Evolutionary conservation across 1,140 invertebrate genomes (phyloP), one percentile per base, ranked within the genome.

Genomic region (Lordiphosa mommai): DNA sequence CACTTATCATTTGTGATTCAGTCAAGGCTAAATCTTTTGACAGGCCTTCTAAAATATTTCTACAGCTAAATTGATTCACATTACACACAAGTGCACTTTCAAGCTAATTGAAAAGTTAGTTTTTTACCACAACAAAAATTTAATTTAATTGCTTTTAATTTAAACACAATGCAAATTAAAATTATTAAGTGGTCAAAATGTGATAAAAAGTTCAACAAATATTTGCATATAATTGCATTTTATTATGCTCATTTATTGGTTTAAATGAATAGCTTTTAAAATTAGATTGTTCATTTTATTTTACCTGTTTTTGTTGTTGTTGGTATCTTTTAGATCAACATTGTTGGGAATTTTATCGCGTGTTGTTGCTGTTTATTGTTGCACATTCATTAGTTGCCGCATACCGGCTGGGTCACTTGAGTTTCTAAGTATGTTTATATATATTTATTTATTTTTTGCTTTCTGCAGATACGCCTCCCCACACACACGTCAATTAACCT

Each of bases 401-500:
- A 23, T 23, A 5, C 20, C 29, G 43, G 30, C 33, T 13, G 1
- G 12, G 17, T 34, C 40, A 47, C 49, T 29, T 44, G 33, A 49
- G 20, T 57, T 56, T 56, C 51, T 20, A 53, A 60, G 13, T 58
- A 40, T 53, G 2, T 51, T 16, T 64, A 36, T 72, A 14, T 63
- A 48, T 52, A 4, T 57, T 27, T 58, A 37, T 68, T 30, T 66
- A 52, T 50, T 69, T 61, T 49, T 58, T 58, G 52, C 16, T 59
- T 57, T 61, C 47, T 46, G 43, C 29, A 33, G 61, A 37, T 55
- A 41, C 34, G 27, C 36, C 53, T 29, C 33, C 58, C 56, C 65
- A 23, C 60, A 71, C 66, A 79, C 65, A 82, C 74, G 72, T 61
- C 74, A 79, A 79, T 79, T 79, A 79, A 70, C 76, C 76, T 53